These are phyloP conservation scores for Agonopterix arenella DNA, from an alignment of 2,888 invertebrate species.

Conservation along the genomic window DNA sequence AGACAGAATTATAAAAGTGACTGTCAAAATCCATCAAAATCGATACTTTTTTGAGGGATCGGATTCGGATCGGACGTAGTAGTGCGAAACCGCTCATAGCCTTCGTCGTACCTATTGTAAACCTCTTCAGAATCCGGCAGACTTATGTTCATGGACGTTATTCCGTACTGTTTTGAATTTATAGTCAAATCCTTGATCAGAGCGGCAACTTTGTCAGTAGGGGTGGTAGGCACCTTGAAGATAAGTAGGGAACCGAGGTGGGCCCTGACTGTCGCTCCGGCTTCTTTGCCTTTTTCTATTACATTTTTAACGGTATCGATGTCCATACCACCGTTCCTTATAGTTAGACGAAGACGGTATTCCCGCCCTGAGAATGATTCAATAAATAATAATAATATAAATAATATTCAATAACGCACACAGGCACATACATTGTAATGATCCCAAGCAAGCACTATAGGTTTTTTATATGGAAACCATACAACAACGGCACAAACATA, in stretches of 20 bases:
- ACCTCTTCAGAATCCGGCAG: slow-evolving; percentile 60
- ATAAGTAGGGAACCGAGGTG: slow-evolving; percentile 53
- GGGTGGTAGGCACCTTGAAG: slow-evolving; percentile 41
- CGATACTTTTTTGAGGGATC: too few relatives aligned
- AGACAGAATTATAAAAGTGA: too few relatives aligned
- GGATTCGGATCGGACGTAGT: too few relatives aligned
- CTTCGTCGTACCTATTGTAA: slow-evolving; percentile 36
- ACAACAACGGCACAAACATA: too few relatives aligned
- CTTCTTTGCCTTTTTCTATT: slow-evolving; percentile 18
- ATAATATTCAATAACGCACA: too few relatives aligned
- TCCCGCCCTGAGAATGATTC: slow-evolving; percentile 29
- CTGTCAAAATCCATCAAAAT: too few relatives aligned
- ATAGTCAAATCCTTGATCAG: slow-evolving; percentile 37
- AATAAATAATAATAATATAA: too few relatives aligned
- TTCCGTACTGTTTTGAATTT: slow-evolving; percentile 34
- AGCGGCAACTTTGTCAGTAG: slow-evolving; percentile 36
- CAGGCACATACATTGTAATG: too few relatives aligned
- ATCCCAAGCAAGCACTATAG: too few relatives aligned
- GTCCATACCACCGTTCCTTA: slow-evolving; percentile 28
- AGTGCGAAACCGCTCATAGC: too few relatives aligned
- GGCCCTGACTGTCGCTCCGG: slow-evolving; percentile 43
- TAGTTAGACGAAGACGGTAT: slow-evolving; percentile 42
- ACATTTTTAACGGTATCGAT: slow-evolving; percentile 24
- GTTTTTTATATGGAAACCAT: too few relatives aligned
- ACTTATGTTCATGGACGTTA: slow-evolving; percentile 45